Evolutionary conservation across 2,797 vertebrate species (phyloP), one percentile per base, ranked within the genome.

Genomic region (Natrix natrix): DNA sequence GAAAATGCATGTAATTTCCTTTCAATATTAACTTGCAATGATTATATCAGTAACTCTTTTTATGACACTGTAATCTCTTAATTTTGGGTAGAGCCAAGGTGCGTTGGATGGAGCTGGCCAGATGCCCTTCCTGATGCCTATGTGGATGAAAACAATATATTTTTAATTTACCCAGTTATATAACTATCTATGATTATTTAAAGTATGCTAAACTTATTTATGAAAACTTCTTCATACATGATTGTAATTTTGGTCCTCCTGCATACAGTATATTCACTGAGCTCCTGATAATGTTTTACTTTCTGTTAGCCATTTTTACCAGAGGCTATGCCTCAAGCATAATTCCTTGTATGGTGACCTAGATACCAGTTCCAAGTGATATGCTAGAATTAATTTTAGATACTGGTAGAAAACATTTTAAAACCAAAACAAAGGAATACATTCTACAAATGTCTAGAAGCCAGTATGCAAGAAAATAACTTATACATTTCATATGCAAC

Each of bases 311-410:
- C 90, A 93, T 48, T 95, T 96, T 94, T 95, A 97, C 95, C 92
- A 96, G 93, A 96, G 93, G 93, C 94, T 94, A 92, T 96, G 93
- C 93, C 92, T 96, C 74, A 91, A 95, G 95, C 95, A 93, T 96
- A 95, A 96, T 97, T 96, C 93, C 94, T 88, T 92, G 61, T 37
- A 86, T 57, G 92, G 56, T 69, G n/a, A 96, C 89, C 54, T 93
- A 94, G 87, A 94, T 88, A 91, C 59, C 37, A 94, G 92, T 92
- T 91, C 91, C 0, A 0, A 96, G 88, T 92, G 92, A 90, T 91
- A 95, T 3, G 57, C 60, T 94, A 88, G 95, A 96, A 95, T 92
- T 95, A 92, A 95, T 88, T 93, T 87, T 74, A 87, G 69, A 69
- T 94, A 95, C 60, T 94, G 94, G 59, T 92, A 57, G 92, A 95